These are phyloP conservation scores for Turdus rufiventris DNA, from an alignment of 2,113 vertebrate genomes.

Conservation along the genomic window DNA sequence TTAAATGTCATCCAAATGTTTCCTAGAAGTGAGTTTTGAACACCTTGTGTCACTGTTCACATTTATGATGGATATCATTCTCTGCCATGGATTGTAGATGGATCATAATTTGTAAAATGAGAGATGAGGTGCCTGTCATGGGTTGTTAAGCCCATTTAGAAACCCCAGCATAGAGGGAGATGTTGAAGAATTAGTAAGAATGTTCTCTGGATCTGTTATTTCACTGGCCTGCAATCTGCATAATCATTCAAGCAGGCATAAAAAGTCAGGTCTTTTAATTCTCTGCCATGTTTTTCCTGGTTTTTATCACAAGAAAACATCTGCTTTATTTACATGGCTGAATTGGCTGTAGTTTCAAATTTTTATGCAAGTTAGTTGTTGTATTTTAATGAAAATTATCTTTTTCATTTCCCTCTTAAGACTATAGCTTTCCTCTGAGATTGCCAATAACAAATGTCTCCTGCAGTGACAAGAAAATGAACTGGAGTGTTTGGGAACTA, in stretches of 20 bases:
- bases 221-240: not conserved
- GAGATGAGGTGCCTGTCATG: not conserved
- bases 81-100: not conserved
- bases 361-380: slow-evolving; percentile 9
- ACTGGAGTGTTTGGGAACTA: slow-evolving; percentile 18
- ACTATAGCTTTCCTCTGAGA: slow-evolving; percentile 40
- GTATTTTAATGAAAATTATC: slow-evolving; percentile 59
- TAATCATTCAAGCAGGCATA: not conserved
- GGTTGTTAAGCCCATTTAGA: not conserved
- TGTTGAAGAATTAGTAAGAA: not conserved
- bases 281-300: not conserved
- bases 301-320: slow-evolving; percentile 54
- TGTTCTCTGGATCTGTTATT: not conserved
- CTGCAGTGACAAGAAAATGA: slow-evolving; percentile 64
- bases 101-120: not conserved
- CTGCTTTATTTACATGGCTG: slow-evolving; percentile 49
- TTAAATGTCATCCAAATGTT: not conserved
- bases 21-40: not conserved
- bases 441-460: slow-evolving; percentile 60
- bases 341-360: slow-evolving; percentile 11
- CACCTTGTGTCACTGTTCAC: not conserved
- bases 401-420: slow-evolving; percentile 46
- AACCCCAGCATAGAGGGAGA: not conserved
- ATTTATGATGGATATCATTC: not conserved
- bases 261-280: not conserved